phyloP scores from a whole-genome alignment of 92 coral and sea anemone species.

The Epizoanthus stellaris region DNA sequence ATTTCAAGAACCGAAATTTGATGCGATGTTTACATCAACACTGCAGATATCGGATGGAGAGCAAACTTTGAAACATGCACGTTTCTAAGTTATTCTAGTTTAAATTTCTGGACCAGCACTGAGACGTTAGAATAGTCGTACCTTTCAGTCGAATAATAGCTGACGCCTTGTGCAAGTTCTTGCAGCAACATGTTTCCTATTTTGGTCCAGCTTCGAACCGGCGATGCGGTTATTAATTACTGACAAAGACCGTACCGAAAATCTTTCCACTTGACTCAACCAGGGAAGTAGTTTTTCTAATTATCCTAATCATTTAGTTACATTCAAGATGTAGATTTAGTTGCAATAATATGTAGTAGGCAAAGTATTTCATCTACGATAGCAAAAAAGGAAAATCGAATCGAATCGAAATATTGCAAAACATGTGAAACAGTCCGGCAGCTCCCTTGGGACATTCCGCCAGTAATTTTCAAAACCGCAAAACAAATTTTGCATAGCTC shows the following conservation, averaged over 20 bases:
- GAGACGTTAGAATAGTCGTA: slow-evolving; percentile 34
- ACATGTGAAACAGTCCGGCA: slow-evolving; percentile 21
- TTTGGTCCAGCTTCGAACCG: slow-evolving; percentile 9
- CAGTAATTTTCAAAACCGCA: slow-evolving; percentile 15
- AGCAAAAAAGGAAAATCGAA: background rate
- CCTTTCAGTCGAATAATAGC: slow-evolving; percentile 30
- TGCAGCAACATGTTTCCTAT: slow-evolving; percentile 34
- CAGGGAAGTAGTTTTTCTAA: background rate
- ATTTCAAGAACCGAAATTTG: slow-evolving; percentile 30
- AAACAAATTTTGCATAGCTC: slow-evolving; percentile 5
- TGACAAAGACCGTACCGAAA: slow-evolving; percentile 2
- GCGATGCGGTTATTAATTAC: slow-evolving; percentile 5
- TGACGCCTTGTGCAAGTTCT: slow-evolving; percentile 28
- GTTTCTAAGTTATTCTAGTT: slow-evolving; percentile 19
- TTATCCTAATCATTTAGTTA: slow-evolving; percentile 1
- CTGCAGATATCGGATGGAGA: slow-evolving; percentile 28
- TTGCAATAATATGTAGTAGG: slow-evolving; percentile 22
- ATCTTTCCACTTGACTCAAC: background rate
- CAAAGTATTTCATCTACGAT: slow-evolving; percentile 23
- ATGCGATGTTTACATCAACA: slow-evolving; percentile 24
- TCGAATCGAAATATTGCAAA: slow-evolving; percentile 10
- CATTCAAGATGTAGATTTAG: background rate
- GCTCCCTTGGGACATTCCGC: slow-evolving; percentile 24
- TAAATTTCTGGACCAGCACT: slow-evolving; percentile 28
- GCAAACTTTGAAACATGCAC: slow-evolving; percentile 32